Evolutionary conservation across 2,797 vertebrate genomes (phyloP).

Genomic region (Cossypha niveicapilla): DNA sequence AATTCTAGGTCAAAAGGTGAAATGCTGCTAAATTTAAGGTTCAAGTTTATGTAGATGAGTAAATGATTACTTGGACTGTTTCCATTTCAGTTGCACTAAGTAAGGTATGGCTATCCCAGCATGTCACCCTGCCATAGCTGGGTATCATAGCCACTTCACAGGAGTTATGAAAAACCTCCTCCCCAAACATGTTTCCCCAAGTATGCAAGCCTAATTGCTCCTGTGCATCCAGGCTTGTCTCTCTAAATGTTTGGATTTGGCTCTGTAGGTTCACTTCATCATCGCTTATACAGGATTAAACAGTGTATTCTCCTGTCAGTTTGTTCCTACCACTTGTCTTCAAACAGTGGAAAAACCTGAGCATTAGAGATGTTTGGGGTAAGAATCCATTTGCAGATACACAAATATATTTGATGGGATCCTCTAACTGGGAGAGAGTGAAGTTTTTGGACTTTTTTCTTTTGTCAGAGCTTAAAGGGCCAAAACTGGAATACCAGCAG

Average conservation of each 20-base stretch:
- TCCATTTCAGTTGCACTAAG: constrained; percentile 5
- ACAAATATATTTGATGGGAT: not conserved
- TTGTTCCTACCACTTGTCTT: not conserved
- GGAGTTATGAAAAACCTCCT: not conserved
- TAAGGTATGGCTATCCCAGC: not conserved
- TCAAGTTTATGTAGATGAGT: not conserved
- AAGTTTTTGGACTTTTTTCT: not conserved
- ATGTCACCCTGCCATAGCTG: not conserved
- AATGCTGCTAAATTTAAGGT: constrained; percentile 43
- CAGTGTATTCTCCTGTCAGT: not conserved
- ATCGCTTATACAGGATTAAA: not conserved
- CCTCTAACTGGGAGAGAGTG: not conserved
- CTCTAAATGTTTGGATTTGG: constrained; percentile 2
- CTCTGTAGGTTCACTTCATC: not conserved
- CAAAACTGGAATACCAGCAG: not conserved
- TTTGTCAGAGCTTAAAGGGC: not conserved
- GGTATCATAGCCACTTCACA: not conserved
- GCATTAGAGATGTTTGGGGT: not conserved
- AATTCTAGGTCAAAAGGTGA: constrained; percentile 46
- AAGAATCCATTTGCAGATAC: not conserved
- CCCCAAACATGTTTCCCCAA: not conserved
- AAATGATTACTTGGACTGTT: constrained; percentile 24
- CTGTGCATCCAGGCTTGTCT: not conserved
- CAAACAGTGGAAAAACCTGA: not conserved
- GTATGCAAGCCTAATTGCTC: not conserved